These are phyloP conservation scores for Papilio demoleus DNA, from an alignment of 2,888 invertebrate genomes.

Conservation along the genomic window DNA sequence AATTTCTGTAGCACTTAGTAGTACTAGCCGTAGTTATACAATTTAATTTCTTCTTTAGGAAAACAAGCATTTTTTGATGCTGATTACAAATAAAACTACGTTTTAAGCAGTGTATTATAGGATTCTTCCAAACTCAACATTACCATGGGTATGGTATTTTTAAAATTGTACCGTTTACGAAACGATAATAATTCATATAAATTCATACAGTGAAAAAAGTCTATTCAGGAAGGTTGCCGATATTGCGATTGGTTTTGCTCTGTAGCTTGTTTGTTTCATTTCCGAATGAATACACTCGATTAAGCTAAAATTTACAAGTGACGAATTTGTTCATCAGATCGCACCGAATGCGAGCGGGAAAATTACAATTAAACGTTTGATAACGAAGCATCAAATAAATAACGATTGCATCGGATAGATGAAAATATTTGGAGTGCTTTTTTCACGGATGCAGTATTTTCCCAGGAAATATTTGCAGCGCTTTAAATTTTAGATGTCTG, in stretches of 20 bases:
- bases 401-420: not conserved
- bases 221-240: no score
- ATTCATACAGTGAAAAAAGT: no score
- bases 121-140: no score
- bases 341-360: not conserved
- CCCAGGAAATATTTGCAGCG: not conserved
- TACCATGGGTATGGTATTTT: no score
- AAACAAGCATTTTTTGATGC: no score
- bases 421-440: not conserved
- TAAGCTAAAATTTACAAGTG: not conserved
- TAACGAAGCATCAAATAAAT: not conserved
- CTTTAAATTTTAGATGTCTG: not conserved
- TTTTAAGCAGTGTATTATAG: no score
- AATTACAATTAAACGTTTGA: not conserved
- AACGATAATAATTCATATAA: no score
- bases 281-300: not conserved
- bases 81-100: no score
- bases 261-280: not conserved
- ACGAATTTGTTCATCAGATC: not conserved
- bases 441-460: not conserved
- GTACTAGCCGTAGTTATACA: no score
- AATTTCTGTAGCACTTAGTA: no score
- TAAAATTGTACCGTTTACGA: no score
- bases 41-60: no score
- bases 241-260: not conserved